Percentiles rank a stretch among this genome's conserved stretches.
These are phyloP conservation scores for Lampropteryx suffumata DNA, from an alignment of 2,888 invertebrate genomes.

Conservation along the genomic window DNA sequence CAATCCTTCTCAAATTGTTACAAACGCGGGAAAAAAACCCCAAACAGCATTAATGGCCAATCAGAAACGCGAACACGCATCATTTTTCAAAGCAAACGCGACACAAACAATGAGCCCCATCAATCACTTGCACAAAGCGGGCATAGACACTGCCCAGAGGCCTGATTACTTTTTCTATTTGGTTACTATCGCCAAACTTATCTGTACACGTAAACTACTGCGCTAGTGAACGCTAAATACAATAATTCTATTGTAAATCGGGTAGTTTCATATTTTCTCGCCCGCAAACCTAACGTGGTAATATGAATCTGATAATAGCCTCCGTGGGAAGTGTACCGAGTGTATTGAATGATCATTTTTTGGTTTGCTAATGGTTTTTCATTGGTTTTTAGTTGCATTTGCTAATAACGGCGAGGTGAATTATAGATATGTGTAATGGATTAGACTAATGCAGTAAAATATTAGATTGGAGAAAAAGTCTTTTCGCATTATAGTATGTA, in stretches of 20 bases:
- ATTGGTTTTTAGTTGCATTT: slow-evolving; percentile 57
- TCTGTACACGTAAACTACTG: slow-evolving; percentile 30
- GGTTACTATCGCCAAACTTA: slow-evolving; percentile 46
- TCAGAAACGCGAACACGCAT: slow-evolving; percentile 65
- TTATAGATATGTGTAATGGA: slow-evolving; percentile 21
- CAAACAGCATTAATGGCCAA: slow-evolving; percentile 55
- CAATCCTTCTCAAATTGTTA: neutral
- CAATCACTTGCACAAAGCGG: slow-evolving; percentile 67
- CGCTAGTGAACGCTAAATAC: neutral
- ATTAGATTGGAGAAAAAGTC: neutral
- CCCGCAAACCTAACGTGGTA: slow-evolving; percentile 44
- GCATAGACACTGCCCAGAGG: slow-evolving; percentile 65
- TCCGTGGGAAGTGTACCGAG: slow-evolving; percentile 64
- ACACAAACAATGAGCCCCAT: slow-evolving; percentile 70
- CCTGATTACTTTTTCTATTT: slow-evolving; percentile 60
- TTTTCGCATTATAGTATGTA: too few species aligned
- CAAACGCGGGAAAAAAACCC: slow-evolving; percentile 18
- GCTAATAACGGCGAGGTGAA: slow-evolving; percentile 29
- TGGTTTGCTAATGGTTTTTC: slow-evolving; percentile 61
- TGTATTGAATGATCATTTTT: slow-evolving; percentile 67
- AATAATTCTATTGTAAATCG: slow-evolving; percentile 22
- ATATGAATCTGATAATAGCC: slow-evolving; percentile 52
- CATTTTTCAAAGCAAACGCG: slow-evolving; percentile 75
- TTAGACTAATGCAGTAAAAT: slow-evolving; percentile 10
- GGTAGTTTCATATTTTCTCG: slow-evolving; percentile 31